phyloP scores from a whole-genome alignment of 2,113 vertebrate genomes.

The Protomyctophum bolini region DNA sequence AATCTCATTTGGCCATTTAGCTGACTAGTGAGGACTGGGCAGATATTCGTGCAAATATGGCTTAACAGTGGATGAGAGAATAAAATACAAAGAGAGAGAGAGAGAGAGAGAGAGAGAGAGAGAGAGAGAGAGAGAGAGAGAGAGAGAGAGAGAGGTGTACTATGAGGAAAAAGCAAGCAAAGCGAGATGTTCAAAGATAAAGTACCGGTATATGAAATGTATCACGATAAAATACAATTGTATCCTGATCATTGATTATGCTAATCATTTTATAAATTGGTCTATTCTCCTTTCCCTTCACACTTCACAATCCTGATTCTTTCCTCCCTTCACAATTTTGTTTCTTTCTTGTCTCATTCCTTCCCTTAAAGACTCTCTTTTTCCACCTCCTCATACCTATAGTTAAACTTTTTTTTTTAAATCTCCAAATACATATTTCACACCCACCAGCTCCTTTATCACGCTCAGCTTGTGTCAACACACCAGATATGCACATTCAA shows the following conservation, averaged over 20 bases:
- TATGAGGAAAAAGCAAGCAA: no score
- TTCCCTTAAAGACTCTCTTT: conserved; percentile 17
- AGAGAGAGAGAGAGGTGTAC: background rate
- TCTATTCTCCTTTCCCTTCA: background rate
- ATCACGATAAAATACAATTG: no score
- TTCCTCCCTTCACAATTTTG: no score
- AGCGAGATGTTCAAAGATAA: background rate
- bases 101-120: background rate
- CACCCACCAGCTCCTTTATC: conserved; percentile 23
- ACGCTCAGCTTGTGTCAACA: conserved; percentile 22
- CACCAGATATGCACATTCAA: conserved; percentile 21
- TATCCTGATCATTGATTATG: no score
- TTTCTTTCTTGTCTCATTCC: background rate
- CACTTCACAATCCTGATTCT: background rate
- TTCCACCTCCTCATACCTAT: conserved; percentile 7
- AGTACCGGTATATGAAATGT: no score
- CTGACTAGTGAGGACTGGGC: conserved; percentile 25
- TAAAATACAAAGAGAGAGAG: background rate
- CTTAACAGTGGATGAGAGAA: conserved; percentile 1
- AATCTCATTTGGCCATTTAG: conserved; percentile 12
- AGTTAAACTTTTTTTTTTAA: conserved; percentile 1
- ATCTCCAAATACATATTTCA: conserved; percentile 30
- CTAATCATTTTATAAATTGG: background rate
- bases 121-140: background rate
- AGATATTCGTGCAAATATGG: conserved; percentile 30